Base-by-base conservation (phyloP, 2,888 invertebrate species). In the Sphecodes monilicornis region DNA sequence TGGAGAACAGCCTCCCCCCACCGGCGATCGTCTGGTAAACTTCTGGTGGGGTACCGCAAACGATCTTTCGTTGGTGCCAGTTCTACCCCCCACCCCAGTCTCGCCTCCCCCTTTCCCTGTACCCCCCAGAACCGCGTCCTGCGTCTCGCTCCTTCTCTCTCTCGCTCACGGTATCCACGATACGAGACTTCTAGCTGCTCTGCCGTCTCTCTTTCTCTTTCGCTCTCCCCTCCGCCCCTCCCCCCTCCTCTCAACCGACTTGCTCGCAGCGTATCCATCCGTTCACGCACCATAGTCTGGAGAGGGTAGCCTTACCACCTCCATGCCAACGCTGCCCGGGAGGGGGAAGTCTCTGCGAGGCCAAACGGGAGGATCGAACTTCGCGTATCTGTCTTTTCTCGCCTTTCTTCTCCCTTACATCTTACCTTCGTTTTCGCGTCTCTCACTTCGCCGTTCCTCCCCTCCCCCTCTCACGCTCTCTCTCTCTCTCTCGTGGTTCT, bases 1-100 rank as follows among this genome's bases (percentile, higher is more conserved):
- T 89, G 90, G 91, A 90, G 91, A 91, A 91, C 91, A 87, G 86
- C 84, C 89, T 86, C 78, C 86, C 90, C 92, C 93, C 92, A 90
- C 93, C 89, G 46, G 75, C 50, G 72, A 54, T 50, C 86, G 85
- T 70, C 79, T 79, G 86, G 68, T 82, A 76, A 76, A 82, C 82
- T 88, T 86, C 87, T 90, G 91, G 92, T 92, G 89, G 90, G 86
- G 90, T 32, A 86, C 77, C 86, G 72, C 78, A 71, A 76, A 80
- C 89, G 83, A 57, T 86, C 81, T 78, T 83, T 80, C 84, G 90
- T 90, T 90, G 90, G 90, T 87, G 85, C 84, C 87, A 29, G 75
- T 76, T 80, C 85, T 81, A 81, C 85, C 82, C 83, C 85, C 78
- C 77, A 73, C 87, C 81, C 39, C 78, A 1, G 79, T 71, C 76